These are phyloP conservation scores for Microcaecilia unicolor DNA, from an alignment of 2,797 vertebrate species.

Conservation along the genomic window DNA sequence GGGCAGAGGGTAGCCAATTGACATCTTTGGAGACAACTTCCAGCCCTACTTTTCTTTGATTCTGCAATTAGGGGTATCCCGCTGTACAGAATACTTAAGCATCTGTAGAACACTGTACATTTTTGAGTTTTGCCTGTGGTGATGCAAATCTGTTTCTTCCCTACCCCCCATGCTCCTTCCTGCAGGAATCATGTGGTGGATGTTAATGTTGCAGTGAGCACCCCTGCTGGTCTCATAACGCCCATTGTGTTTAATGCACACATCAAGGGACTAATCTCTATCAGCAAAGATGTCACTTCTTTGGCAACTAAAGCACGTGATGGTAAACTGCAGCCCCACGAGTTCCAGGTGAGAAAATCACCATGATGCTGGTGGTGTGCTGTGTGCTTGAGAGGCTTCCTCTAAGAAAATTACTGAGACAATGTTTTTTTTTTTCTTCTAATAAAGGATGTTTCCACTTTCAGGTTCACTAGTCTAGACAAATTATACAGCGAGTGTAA, in stretches of 20 bases:
- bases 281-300: slow-evolving; percentile 71
- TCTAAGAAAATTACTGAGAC: not conserved
- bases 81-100: no score
- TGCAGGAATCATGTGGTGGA: slow-evolving; percentile 93
- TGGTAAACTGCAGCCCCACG: slow-evolving; percentile 89
- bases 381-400: no score
- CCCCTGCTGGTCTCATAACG: slow-evolving; percentile 85
- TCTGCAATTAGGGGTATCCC: no score
- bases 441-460: no score
- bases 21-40: no score
- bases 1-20: no score
- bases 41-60: no score
- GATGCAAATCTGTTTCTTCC: no score
- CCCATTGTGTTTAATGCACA: slow-evolving; percentile 95
- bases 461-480: no score
- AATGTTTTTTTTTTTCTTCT: not conserved
- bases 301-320: slow-evolving; percentile 83
- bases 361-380: not conserved
- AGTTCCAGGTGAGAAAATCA: slow-evolving; percentile 75
- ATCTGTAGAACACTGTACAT: not conserved
- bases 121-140: not conserved
- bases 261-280: slow-evolving; percentile 81
- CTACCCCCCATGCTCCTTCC: not conserved
- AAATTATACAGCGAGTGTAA: no score
- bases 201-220: slow-evolving; percentile 86